phyloP scores from a whole-genome alignment of 2,113 vertebrate genomes.

The Melospiza georgiana region DNA sequence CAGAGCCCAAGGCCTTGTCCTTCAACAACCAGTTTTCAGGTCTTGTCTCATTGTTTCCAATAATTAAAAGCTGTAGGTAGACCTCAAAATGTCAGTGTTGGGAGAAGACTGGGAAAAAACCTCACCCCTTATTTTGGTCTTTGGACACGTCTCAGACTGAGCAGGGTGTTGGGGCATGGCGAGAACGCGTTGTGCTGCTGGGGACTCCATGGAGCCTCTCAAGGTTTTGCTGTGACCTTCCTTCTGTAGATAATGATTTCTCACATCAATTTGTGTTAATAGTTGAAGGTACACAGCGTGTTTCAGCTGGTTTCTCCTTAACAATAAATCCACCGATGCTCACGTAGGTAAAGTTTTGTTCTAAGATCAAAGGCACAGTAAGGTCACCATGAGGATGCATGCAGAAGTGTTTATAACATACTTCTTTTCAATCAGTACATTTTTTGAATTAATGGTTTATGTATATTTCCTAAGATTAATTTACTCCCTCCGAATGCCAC shows the following conservation, averaged over 20 bases:
- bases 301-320: background rate
- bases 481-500: background rate
- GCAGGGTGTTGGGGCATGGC: fast-evolving
- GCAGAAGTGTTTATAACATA: background rate
- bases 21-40: background rate
- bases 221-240: background rate
- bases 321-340: background rate
- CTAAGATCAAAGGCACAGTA: background rate
- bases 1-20: fast-evolving
- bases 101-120: background rate
- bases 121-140: background rate
- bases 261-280: background rate
- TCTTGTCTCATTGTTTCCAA: background rate
- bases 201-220: background rate
- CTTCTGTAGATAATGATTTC: background rate
- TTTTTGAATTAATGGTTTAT: background rate
- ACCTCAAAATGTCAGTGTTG: fast-evolving
- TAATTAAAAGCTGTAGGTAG: background rate
- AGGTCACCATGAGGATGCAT: background rate
- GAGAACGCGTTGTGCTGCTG: background rate
- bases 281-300: background rate
- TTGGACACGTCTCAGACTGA: fast-evolving
- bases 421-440: background rate
- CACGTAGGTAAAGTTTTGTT: background rate
- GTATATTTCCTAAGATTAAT: background rate